phyloP scores from a whole-genome alignment of 1,140 invertebrate species.

The Lepidostoma basale region DNA sequence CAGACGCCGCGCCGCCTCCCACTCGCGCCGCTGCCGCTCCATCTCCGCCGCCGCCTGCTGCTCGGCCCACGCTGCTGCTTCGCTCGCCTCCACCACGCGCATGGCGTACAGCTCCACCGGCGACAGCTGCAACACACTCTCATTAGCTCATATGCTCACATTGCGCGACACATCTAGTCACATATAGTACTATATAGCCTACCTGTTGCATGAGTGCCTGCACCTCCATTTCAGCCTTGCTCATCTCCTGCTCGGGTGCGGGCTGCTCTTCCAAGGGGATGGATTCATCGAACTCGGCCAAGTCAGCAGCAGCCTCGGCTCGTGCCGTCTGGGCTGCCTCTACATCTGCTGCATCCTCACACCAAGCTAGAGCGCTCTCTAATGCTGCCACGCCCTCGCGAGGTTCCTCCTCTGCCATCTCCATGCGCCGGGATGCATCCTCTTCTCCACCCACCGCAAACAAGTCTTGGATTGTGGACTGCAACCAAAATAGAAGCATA shows the following conservation, averaged over 20 bases:
- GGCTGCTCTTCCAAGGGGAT: conserved; percentile 85
- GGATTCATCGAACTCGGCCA: conserved; percentile 96
- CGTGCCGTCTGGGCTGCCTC: conserved; percentile 87
- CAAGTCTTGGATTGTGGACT: conserved; percentile 91
- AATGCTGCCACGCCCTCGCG: conserved; percentile 62
- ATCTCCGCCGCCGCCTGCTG: conserved; percentile 89
- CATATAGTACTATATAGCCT: too few species aligned
- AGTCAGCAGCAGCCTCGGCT: conserved; percentile 90
- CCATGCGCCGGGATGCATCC: conserved; percentile 55
- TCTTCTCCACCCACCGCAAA: conserved; percentile 79
- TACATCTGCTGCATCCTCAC: conserved; percentile 94
- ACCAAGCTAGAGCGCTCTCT: conserved; percentile 85
- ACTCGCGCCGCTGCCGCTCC: conserved; percentile 90
- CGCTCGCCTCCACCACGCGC: conserved; percentile 85
- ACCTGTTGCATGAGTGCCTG: conserved; percentile 85
- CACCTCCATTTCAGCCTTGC: conserved; percentile 84
- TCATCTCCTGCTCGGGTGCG: conserved; percentile 65
- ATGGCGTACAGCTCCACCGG: conserved; percentile 94
- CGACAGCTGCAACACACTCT: conserved; percentile 80
- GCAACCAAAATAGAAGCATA: conserved; percentile 48
- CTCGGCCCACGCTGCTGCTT: conserved; percentile 84
- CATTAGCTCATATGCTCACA: neutral
- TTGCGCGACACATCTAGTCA: too few species aligned
- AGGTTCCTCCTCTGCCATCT: conserved; percentile 27
- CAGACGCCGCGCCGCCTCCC: conserved; percentile 85